Conservation (phyloP, 2,888 invertebrate genomes). For the Coleophora flavipennella region DNA sequence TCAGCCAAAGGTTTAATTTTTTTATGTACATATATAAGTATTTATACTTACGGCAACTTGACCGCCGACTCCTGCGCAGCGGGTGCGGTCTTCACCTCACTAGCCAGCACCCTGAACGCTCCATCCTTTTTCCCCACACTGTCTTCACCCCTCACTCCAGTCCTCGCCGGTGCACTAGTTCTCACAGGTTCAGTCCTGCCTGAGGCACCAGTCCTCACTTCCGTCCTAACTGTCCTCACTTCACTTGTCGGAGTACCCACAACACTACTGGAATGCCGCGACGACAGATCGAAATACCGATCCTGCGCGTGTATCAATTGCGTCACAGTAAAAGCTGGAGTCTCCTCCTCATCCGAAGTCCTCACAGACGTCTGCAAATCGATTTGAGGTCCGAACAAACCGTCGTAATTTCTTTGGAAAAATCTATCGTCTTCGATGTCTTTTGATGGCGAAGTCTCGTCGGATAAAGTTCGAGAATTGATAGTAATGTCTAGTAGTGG, state of each 20-base stretch:
- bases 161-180: slow-evolving; percentile 16
- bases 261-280: slow-evolving; percentile 25
- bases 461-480: slow-evolving; percentile 21
- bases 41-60: slow-evolving; percentile 39
- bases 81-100: slow-evolving; percentile 13
- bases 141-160: too few relatives aligned
- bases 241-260: slow-evolving; percentile 14
- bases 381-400: slow-evolving; percentile 44
- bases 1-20: too few relatives aligned
- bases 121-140: slow-evolving; percentile 20
- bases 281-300: slow-evolving; percentile 56
- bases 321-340: slow-evolving; percentile 56
- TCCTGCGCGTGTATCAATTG: slow-evolving; percentile 64
- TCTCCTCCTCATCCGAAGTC: slow-evolving; percentile 22
- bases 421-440: slow-evolving; percentile 55
- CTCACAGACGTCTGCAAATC: slow-evolving; percentile 26
- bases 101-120: slow-evolving; percentile 42
- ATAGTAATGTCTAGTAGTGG: slow-evolving; percentile 47
- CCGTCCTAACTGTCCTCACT: neutral
- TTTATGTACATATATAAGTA: too few relatives aligned
- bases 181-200: slow-evolving; percentile 31
- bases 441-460: slow-evolving; percentile 40
- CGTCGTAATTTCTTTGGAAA: slow-evolving; percentile 39
- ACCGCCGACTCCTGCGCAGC: slow-evolving; percentile 20
- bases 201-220: slow-evolving; percentile 23